A percentile compares a stretch with the other conserved stretches of the same genome.
Evolutionary conservation across 2,888 invertebrate genomes (phyloP).

Genomic region (Rhamphomyia laevipes): DNA sequence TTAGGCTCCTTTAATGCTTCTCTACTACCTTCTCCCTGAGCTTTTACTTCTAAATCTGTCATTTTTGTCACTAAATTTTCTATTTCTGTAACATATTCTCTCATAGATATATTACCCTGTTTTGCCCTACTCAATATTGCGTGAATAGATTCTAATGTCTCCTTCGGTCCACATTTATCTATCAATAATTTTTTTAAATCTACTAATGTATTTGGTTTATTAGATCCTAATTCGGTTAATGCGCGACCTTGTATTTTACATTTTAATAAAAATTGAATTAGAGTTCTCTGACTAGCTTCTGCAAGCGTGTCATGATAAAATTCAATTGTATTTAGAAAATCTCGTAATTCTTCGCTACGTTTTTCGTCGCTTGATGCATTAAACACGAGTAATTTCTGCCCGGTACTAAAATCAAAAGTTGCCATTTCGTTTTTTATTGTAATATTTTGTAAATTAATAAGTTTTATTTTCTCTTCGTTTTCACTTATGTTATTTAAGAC

Average conservation of each 20-base stretch:
- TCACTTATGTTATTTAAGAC: no score
- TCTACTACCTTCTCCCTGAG: not conserved
- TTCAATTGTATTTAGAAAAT: constrained; percentile 5
- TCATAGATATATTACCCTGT: not conserved
- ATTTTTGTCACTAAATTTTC: constrained; percentile 1
- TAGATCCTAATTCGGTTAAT: constrained; percentile 1
- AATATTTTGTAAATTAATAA: no score
- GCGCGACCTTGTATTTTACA: constrained; percentile 5
- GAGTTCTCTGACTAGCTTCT: not conserved
- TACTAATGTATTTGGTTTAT: not conserved
- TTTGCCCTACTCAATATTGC: constrained; percentile 1
- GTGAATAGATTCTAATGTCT: not conserved
- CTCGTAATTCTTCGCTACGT: no score
- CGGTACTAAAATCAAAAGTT: no score
- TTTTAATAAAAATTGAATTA: constrained; percentile 3
- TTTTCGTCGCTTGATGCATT: not conserved
- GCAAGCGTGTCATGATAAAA: constrained; percentile 2
- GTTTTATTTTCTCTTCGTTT: no score
- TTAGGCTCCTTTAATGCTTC: no score
- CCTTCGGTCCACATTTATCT: constrained; percentile 3
- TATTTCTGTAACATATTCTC: constrained; percentile 2
- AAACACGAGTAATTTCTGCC: no score
- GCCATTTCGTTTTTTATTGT: no score
- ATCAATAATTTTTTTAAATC: no score
- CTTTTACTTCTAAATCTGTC: no score